These are phyloP conservation scores for Lepisosteus oculatus DNA, from an alignment of 2,113 vertebrate species.

Conservation along the genomic window DNA sequence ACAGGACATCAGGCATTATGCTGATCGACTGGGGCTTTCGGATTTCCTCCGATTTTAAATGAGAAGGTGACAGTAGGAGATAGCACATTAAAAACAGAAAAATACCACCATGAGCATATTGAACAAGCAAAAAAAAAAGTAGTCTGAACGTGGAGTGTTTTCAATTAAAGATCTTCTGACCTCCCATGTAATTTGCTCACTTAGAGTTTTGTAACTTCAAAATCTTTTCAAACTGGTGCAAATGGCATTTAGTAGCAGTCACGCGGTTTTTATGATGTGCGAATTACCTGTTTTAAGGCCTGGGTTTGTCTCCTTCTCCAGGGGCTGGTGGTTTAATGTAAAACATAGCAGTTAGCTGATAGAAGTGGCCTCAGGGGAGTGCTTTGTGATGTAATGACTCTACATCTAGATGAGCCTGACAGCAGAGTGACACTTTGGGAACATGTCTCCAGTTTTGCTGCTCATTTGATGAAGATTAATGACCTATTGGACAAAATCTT, in stretches of 20 bases:
- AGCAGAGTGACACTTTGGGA: slow-evolving; percentile 37
- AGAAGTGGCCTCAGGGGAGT: slow-evolving; percentile 59
- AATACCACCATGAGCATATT: no score
- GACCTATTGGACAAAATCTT: slow-evolving; percentile 41
- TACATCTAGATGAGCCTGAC: slow-evolving; percentile 22
- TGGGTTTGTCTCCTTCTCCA: slow-evolving; percentile 22
- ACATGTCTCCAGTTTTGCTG: slow-evolving; percentile 42
- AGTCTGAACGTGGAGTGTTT: no score
- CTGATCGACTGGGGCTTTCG: no score
- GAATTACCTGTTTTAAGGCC: slow-evolving; percentile 15
- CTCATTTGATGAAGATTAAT: slow-evolving; percentile 61
- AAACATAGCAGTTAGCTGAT: slow-evolving; percentile 50
- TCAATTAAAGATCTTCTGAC: no score
- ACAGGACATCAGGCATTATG: no score
- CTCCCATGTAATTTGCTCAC: no score
- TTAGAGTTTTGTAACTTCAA: no score
- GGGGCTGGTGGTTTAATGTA: slow-evolving; percentile 38
- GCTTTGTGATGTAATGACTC: slow-evolving; percentile 44
- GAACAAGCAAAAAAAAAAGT: no score
- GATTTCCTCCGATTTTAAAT: no score
- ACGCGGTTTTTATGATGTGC: slow-evolving; percentile 4
- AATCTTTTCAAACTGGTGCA: slow-evolving; percentile 5
- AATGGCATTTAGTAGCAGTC: slow-evolving; percentile 22
- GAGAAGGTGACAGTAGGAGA: no score
- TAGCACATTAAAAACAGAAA: no score